Conservation (phyloP, 2,888 invertebrate species). For the Tenthredo mesomela region DNA sequence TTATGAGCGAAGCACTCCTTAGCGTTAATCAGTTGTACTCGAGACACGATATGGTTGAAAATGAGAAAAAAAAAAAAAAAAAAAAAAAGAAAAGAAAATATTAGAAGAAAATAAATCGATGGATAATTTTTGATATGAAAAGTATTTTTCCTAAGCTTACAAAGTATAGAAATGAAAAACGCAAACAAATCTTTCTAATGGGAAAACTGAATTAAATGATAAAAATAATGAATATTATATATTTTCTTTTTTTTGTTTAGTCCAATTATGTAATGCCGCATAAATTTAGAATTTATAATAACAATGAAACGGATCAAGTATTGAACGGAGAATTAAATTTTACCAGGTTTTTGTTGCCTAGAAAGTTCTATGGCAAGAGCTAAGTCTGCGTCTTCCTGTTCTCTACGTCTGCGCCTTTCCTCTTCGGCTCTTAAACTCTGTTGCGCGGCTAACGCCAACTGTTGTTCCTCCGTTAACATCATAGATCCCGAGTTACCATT, state of each 20-base stretch:
- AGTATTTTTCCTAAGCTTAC: neutral
- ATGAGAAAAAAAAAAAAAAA: neutral
- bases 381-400: conserved; percentile 86
- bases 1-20: neutral
- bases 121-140: conserved; percentile 5
- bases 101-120: neutral
- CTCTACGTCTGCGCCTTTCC: conserved; percentile 81
- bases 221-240: neutral
- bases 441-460: conserved; percentile 87
- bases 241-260: too few relatives aligned
- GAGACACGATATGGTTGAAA: neutral
- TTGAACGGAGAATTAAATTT: conserved; percentile 56
- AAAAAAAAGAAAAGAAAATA: too few relatives aligned
- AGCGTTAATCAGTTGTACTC: neutral
- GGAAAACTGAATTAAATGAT: neutral
- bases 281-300: conserved; percentile 9
- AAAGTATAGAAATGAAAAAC: neutral
- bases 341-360: conserved; percentile 76
- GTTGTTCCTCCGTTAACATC: conserved; percentile 83
- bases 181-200: neutral
- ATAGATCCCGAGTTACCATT: conserved; percentile 74
- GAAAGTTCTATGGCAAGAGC: conserved; percentile 87
- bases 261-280: neutral
- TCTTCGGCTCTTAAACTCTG: conserved; percentile 84
- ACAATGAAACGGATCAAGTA: neutral